phyloP scores from a whole-genome alignment of 2,113 vertebrate genomes.

The Cryptomyrus ogoouensis region DNA sequence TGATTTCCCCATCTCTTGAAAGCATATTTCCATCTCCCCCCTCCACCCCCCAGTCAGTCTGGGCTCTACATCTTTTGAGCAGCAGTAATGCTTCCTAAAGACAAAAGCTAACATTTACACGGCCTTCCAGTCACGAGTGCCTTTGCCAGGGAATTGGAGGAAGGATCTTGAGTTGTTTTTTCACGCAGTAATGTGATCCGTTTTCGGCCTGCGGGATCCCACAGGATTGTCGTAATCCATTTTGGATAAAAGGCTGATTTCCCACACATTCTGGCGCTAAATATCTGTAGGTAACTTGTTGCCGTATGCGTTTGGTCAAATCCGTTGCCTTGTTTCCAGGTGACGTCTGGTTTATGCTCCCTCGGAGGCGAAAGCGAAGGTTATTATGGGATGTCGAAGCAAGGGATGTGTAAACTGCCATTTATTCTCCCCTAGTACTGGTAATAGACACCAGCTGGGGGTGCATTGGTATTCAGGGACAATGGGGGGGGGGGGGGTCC shows the following conservation, averaged over 20 bases:
- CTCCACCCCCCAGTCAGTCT: not conserved
- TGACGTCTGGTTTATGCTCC: not conserved
- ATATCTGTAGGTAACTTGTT: not conserved
- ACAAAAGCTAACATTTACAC: not conserved
- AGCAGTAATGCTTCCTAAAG: not conserved
- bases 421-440: not conserved
- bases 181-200: not conserved
- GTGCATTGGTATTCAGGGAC: not conserved
- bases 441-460: not conserved
- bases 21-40: not conserved
- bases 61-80: not conserved
- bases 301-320: not conserved
- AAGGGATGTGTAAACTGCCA: not conserved
- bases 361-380: not conserved
- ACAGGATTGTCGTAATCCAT: not conserved
- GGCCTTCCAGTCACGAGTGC: not conserved
- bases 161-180: not conserved
- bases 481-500: not conserved
- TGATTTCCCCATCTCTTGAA: not conserved
- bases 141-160: not conserved
- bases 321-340: not conserved
- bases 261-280: not conserved
- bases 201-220: not conserved
- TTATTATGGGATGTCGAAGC: not conserved
- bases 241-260: not conserved